Percentiles rank a stretch among this genome's conserved stretches.
Conservation (phyloP, 2,888 invertebrate genomes). For the Argynnis bischoffii region DNA sequence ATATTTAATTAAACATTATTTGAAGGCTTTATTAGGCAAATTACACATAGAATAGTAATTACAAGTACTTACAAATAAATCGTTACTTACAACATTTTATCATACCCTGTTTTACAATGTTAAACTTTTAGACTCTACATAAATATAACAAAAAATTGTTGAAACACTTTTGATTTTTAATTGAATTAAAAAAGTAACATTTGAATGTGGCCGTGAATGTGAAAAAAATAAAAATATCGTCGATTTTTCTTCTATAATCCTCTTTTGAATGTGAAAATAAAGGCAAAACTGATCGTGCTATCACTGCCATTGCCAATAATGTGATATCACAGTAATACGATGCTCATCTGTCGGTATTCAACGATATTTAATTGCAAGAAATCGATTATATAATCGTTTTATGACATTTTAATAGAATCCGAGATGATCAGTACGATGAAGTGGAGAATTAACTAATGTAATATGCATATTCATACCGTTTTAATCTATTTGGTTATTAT, state of each 20-base stretch:
- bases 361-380: constrained; percentile 27
- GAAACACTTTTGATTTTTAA: too few relatives aligned
- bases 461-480: constrained; percentile 13
- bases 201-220: constrained; percentile 14
- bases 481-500: constrained; percentile 29
- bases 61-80: too few relatives aligned
- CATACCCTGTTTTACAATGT: too few relatives aligned
- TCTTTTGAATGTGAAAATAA: background rate
- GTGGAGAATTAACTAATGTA: constrained; percentile 5
- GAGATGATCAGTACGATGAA: constrained; percentile 17
- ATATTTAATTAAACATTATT: too few relatives aligned
- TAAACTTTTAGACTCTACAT: too few relatives aligned
- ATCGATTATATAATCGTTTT: constrained; percentile 17
- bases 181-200: background rate
- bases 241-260: background rate
- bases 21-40: too few relatives aligned
- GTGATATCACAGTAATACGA: constrained; percentile 33
- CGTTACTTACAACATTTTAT: too few relatives aligned
- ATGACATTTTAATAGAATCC: constrained; percentile 5
- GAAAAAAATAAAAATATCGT: background rate
- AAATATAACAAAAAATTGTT: too few relatives aligned
- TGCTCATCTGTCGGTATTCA: constrained; percentile 32
- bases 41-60: too few relatives aligned
- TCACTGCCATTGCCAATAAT: constrained; percentile 32
- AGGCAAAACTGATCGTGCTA: constrained; percentile 35